Percentiles rank a stretch among this genome's conserved stretches.
Evolutionary conservation across 2,797 vertebrate genomes (phyloP).

Genomic region (Lagothrix lagotricha): DNA sequence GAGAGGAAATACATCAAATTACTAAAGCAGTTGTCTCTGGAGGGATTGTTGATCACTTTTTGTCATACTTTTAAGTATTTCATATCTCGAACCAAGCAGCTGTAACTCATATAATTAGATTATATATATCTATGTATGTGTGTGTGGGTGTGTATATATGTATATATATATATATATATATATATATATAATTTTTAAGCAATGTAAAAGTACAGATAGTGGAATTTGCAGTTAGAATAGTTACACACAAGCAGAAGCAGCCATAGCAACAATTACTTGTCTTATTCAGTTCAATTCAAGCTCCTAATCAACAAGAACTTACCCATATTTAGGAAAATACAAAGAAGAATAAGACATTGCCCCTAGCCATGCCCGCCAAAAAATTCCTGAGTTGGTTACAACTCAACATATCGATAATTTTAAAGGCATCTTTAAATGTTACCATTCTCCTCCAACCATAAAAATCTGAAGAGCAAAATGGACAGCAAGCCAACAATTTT

Average conservation of each 20-base stretch:
- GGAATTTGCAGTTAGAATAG: neutral
- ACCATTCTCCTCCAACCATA: neutral
- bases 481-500: neutral
- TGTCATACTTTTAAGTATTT: neutral
- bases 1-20: neutral
- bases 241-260: neutral
- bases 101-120: neutral
- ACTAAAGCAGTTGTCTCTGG: neutral
- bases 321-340: neutral
- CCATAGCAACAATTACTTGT: neutral
- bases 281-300: neutral
- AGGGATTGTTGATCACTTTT: neutral
- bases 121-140: too few relatives aligned
- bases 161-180: too few relatives aligned
- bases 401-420: neutral
- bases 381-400: neutral
- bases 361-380: neutral
- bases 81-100: neutral
- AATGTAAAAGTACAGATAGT: neutral
- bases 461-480: neutral
- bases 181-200: neutral
- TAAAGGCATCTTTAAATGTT: constrained; percentile 3
- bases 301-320: neutral
- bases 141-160: neutral
- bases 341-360: neutral